Conservation (phyloP, 1,140 invertebrate species). For the Melipona quadrifasciata region DNA sequence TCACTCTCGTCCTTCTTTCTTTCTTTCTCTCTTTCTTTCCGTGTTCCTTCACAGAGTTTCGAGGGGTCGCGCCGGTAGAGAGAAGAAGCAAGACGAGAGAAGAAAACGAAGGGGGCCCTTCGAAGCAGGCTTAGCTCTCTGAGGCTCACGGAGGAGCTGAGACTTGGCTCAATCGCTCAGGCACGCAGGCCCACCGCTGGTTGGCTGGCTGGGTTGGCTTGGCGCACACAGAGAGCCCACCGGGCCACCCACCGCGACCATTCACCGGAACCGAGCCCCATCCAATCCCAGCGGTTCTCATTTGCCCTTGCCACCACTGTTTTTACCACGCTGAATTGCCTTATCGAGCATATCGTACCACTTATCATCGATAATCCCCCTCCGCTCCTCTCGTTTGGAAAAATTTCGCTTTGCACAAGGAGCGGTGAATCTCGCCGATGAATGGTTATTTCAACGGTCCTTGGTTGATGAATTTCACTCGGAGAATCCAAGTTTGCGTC, state of each 20-base stretch:
- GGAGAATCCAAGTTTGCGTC: too few relatives aligned
- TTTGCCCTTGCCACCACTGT: conserved; percentile 16
- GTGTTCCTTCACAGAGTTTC: conserved; percentile 61
- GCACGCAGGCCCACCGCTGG: conserved; percentile 76
- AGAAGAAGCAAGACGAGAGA: conserved; percentile 37
- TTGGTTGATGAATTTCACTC: too few relatives aligned
- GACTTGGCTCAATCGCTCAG: conserved; percentile 67
- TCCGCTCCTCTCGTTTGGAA: background rate
- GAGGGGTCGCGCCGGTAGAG: conserved; percentile 37
- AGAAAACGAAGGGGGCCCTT: conserved; percentile 42
- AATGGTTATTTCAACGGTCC: too few relatives aligned
- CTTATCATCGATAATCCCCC: background rate
- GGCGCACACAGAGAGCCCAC: conserved; percentile 77
- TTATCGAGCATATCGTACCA: background rate
- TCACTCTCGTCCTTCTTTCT: background rate
- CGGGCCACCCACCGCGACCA: conserved; percentile 82
- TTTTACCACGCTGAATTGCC: background rate
- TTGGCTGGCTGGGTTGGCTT: conserved; percentile 72
- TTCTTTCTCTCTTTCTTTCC: background rate
- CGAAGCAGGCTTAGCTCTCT: conserved; percentile 59
- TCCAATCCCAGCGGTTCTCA: conserved; percentile 80
- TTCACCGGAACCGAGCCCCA: conserved; percentile 82
- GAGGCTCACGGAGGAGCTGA: conserved; percentile 60
- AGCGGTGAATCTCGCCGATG: too few relatives aligned
- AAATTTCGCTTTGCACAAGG: background rate